Evolutionary conservation across 2,113 vertebrate genomes (phyloP).

Genomic region (Tiliqua scincoides): DNA sequence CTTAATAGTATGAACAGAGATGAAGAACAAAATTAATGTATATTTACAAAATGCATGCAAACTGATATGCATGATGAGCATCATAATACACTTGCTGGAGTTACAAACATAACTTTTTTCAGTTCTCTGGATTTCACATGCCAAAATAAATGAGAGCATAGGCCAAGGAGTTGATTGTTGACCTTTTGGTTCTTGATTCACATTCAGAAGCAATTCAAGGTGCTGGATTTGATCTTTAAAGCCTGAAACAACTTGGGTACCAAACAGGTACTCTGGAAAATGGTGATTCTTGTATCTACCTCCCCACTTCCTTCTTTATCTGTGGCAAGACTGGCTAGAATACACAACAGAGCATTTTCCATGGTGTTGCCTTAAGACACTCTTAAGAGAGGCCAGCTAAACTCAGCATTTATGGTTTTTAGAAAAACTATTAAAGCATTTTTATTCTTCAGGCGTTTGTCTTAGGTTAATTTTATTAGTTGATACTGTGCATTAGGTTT

Average conservation of each 20-base stretch:
- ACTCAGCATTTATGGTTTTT: not conserved
- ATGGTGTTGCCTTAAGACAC: too few species aligned
- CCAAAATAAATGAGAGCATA: constrained; percentile 33
- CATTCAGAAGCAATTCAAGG: not conserved
- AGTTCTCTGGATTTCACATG: constrained; percentile 56
- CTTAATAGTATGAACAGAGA: not conserved
- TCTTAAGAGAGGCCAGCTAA: not conserved
- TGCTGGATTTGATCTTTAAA: not conserved
- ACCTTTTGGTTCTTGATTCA: not conserved
- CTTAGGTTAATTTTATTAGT: not conserved
- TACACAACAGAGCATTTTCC: not conserved
- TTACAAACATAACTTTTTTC: constrained; percentile 29
- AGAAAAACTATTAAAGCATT: not conserved
- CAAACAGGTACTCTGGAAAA: not conserved
- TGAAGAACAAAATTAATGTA: constrained; percentile 8
- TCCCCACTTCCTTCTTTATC: not conserved
- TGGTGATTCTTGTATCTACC: not conserved
- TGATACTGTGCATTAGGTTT: not conserved
- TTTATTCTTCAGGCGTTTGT: not conserved
- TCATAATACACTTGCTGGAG: constrained; percentile 38
- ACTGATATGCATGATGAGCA: constrained; percentile 40
- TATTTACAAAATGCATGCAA: constrained; percentile 21
- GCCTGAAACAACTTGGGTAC: not conserved
- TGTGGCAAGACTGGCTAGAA: not conserved
- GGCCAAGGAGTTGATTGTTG: not conserved